Evolutionary conservation across 2,113 vertebrate species (phyloP), one percentile per base, ranked within the genome.

Genomic region (Calidris pugnax): DNA sequence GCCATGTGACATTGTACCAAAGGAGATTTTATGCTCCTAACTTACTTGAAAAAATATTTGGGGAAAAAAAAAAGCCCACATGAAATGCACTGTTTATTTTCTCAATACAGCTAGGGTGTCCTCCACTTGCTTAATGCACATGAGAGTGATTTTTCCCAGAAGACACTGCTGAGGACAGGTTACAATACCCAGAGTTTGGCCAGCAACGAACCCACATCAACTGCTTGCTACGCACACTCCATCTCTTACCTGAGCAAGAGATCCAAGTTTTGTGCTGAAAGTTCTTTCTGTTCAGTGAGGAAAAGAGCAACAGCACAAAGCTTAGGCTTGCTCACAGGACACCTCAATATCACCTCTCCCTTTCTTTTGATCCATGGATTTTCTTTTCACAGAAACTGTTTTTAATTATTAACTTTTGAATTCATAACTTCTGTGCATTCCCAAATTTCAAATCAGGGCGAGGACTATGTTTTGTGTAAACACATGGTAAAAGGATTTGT

Each of bases 331-430:
- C 45, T 62, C 24, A 76, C 10, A 75, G 51, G 55, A 87, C 57
- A 71, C 33, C 35, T 28, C 76, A 94, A 39, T 68, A 69, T 39
- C 77, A 78, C 27, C 39, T 79, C 35, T 41, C 23, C 19, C 20
- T 51, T 64, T 85, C 41, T 73, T 72, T 69, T 75, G 75, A 85
- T 81, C 67, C 64, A 41, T 30, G 53, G 78, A 88, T 92, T 89
- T 89, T 81, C 68, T 71, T 80, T 67, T 41, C 21, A 83, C 1
- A 2, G 35, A 76, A 87, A 68, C 32, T 0, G 1, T 10, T 85
- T 89, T 94, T 24, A 87, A 89, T 92, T 78, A 89, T 75, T 71
- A 89, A 89, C 30, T 87, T 94, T 81, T 71, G 41, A 91, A 89
- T 89, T 82, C 82, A 37, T 79, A 73, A 66, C 26, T 87, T 76